These are phyloP conservation scores for Acrocephalus scirpaceus DNA, from an alignment of 2,797 vertebrate species.

Conservation along the genomic window DNA sequence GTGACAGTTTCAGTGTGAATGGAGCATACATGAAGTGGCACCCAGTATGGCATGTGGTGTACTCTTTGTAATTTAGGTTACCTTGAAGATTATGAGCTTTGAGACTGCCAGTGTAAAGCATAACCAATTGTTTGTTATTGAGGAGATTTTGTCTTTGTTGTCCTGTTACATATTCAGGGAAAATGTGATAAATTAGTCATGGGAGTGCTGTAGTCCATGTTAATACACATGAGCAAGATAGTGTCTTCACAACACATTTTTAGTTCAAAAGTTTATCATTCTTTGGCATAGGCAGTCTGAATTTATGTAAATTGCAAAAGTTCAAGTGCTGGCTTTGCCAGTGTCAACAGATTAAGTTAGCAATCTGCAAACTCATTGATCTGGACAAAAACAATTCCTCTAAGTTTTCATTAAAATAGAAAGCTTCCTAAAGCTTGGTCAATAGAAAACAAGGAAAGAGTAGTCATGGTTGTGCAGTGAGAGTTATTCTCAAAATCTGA, in stretches of 20 bases:
- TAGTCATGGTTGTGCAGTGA: background rate
- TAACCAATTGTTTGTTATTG: background rate
- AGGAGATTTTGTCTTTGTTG: background rate
- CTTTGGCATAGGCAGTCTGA: background rate
- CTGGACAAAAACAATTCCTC: background rate
- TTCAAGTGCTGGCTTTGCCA: background rate
- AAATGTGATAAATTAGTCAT: background rate
- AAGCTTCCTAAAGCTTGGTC: background rate
- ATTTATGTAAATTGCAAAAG: background rate
- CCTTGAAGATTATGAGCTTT: background rate
- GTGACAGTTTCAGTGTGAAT: background rate
- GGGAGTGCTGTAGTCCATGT: background rate
- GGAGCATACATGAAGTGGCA: background rate
- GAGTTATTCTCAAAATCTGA: background rate
- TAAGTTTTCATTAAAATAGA: background rate
- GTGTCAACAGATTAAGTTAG: background rate
- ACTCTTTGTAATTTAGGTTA: background rate
- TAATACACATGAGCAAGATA: background rate
- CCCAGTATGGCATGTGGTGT: background rate
- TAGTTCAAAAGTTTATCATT: background rate
- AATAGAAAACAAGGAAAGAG: background rate
- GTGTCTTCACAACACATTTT: background rate
- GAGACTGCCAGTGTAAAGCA: background rate
- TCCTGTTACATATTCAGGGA: background rate
- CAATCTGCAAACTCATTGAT: background rate